Evolutionary conservation across 1,140 invertebrate genomes (phyloP).

Genomic region (Campoletis sonorensis): DNA sequence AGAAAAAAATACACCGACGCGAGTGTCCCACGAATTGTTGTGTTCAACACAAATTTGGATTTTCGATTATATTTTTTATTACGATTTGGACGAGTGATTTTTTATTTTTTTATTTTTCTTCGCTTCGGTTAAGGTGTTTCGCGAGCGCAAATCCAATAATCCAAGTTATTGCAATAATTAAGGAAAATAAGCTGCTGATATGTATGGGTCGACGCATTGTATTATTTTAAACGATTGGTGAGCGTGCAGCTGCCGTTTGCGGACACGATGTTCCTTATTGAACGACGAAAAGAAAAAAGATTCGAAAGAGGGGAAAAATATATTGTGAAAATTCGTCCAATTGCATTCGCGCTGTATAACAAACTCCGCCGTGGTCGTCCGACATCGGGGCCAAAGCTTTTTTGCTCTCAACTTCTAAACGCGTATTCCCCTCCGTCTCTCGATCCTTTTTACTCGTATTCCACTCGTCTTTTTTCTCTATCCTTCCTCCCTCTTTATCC

Average conservation of each 20-base stretch:
- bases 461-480: background rate
- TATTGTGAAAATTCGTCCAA: background rate
- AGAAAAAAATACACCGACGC: no score
- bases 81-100: background rate
- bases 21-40: no score
- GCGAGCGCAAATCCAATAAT: no score
- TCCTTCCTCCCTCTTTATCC: conserved; percentile 26
- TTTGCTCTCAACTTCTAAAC: conserved; percentile 10
- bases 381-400: conserved; percentile 29
- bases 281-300: background rate
- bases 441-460: background rate
- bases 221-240: background rate
- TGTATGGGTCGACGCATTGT: no score
- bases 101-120: background rate
- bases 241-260: background rate
- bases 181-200: no score
- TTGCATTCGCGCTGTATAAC: conserved; percentile 24
- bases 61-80: no score
- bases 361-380: conserved; percentile 11
- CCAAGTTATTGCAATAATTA: no score
- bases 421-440: conserved; percentile 12
- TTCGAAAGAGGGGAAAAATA: background rate
- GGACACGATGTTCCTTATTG: background rate
- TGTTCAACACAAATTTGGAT: no score
- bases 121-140: no score